phyloP scores from a whole-genome alignment of 2,888 invertebrate genomes.

The Epistrophella euchroma region DNA sequence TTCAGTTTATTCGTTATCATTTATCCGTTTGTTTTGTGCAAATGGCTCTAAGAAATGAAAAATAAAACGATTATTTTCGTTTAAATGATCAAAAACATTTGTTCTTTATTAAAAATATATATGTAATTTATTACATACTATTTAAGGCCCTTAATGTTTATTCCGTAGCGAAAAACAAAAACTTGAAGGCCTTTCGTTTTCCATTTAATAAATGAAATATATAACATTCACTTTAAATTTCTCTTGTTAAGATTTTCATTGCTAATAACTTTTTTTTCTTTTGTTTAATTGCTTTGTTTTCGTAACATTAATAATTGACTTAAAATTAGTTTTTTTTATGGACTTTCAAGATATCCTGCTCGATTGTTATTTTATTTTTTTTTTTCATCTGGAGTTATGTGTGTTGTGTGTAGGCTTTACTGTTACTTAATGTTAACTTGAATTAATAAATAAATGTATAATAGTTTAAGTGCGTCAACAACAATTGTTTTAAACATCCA shows the following conservation, averaged over 20 bases:
- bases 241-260: constrained; percentile 28
- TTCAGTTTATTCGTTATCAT: too few species aligned
- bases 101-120: constrained; percentile 68
- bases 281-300: constrained; percentile 44
- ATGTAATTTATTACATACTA: neutral
- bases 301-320: constrained; percentile 68
- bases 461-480: constrained; percentile 58
- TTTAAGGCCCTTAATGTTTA: constrained; percentile 37
- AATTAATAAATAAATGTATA: constrained; percentile 70
- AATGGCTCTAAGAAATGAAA: too few species aligned
- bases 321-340: constrained; percentile 52
- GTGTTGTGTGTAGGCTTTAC: constrained; percentile 19
- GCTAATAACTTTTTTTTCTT: constrained; percentile 11
- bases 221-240: constrained; percentile 32
- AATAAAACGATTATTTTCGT: neutral
- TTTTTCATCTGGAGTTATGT: constrained; percentile 43
- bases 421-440: constrained; percentile 60
- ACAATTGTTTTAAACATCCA: constrained; percentile 48
- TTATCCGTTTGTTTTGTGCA: too few species aligned
- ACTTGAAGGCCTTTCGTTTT: constrained; percentile 44
- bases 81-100: constrained; percentile 22
- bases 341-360: constrained; percentile 44
- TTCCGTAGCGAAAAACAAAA: constrained; percentile 24
- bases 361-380: constrained; percentile 34
- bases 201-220: constrained; percentile 24